phyloP scores from a whole-genome alignment of 1,140 invertebrate species.

The Macrosteles quadrilineatus region DNA sequence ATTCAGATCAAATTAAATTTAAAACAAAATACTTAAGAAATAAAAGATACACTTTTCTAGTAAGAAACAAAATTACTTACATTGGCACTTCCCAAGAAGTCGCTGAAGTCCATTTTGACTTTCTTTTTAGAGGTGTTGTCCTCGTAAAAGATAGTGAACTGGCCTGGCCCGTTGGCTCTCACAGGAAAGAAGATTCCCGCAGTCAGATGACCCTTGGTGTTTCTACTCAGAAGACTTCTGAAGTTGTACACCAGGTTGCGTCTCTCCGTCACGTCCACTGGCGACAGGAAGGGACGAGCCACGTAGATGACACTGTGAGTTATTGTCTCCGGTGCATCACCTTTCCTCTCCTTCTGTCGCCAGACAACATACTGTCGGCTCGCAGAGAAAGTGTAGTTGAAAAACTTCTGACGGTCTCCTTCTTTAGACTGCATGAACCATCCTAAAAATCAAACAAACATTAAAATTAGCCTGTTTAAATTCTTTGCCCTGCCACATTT shows the following conservation, averaged over 20 bases:
- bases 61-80: too few species aligned
- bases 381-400: conserved; percentile 70
- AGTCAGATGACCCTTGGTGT: conserved; percentile 74
- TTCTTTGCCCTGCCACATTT: too few species aligned
- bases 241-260: conserved; percentile 88
- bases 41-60: too few species aligned
- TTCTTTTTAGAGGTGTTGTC: conserved; percentile 62
- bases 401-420: conserved; percentile 71
- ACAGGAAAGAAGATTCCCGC: conserved; percentile 84
- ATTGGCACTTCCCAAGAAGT: conserved; percentile 62
- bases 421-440: conserved; percentile 83
- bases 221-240: conserved; percentile 74
- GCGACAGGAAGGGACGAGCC: conserved; percentile 74
- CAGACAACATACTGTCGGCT: conserved; percentile 73
- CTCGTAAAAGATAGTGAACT: conserved; percentile 78
- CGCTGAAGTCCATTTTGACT: conserved; percentile 68
- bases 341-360: conserved; percentile 65
- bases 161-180: conserved; percentile 55
- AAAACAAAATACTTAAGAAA: too few species aligned
- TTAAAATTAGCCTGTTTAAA: too few species aligned
- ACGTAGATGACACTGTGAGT: conserved; percentile 73
- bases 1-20: too few species aligned
- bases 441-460: conserved; percentile 58
- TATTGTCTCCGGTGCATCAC: conserved; percentile 47
- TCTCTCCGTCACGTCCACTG: conserved; percentile 82